These are phyloP conservation scores for Drosophila kambysellisi DNA, from an alignment of 2,888 invertebrate species.

Conservation along the genomic window DNA sequence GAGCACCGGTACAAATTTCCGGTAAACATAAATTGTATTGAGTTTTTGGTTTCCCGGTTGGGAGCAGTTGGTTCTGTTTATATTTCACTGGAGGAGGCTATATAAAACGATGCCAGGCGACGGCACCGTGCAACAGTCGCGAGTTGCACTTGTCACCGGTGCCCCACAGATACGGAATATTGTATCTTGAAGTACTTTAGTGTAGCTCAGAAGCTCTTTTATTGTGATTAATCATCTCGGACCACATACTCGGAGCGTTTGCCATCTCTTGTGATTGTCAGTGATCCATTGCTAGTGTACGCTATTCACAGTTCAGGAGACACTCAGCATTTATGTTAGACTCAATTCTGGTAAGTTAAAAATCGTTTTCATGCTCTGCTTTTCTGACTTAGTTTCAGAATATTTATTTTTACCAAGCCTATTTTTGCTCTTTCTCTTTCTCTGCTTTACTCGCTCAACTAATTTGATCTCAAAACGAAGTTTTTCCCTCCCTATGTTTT, in stretches of 20 bases:
- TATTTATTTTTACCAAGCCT: not conserved
- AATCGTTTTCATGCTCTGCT: not conserved
- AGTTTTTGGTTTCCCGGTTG: not conserved
- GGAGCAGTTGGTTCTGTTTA: not conserved
- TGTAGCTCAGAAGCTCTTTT: not conserved
- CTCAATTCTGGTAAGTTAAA: not conserved
- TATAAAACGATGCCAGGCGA: conserved; percentile 17
- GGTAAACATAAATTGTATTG: conserved; percentile 15
- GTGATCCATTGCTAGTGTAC: not conserved
- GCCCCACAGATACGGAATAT: not conserved
- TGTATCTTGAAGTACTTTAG: not conserved
- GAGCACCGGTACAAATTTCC: conserved; percentile 5
- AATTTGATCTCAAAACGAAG: not conserved
- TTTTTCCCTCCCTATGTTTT: not conserved
- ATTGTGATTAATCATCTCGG: not conserved
- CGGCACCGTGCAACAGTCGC: conserved; percentile 8
- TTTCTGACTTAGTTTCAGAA: not conserved
- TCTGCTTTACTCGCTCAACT: not conserved
- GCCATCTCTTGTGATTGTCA: not conserved
- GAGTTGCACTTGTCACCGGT: conserved; percentile 6
- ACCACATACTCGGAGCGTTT: not conserved
- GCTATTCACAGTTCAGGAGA: not conserved
- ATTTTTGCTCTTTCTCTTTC: not conserved
- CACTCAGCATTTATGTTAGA: not conserved
- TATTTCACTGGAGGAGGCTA: not conserved